Conservation (phyloP, 1,140 invertebrate species). For the Achroia grisella region DNA sequence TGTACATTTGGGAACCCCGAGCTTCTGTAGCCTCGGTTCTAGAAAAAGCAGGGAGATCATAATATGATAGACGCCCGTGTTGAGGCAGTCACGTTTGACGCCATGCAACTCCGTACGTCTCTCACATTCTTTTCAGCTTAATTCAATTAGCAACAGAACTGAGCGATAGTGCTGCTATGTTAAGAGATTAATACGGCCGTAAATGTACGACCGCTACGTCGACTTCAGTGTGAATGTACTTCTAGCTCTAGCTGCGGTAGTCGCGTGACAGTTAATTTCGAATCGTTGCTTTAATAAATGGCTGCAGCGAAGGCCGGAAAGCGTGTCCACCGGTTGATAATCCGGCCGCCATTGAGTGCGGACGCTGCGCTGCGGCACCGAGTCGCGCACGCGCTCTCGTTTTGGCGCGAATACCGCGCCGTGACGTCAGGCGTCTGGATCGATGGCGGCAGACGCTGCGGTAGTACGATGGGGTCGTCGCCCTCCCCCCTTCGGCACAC, state of each 20-base stretch:
- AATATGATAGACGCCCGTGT: slow-evolving; percentile 62
- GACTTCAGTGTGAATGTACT: neutral
- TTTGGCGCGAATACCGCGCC: slow-evolving; percentile 66
- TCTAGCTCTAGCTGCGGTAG: slow-evolving; percentile 16
- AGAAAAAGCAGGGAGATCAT: slow-evolving; percentile 69
- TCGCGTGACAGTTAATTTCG: slow-evolving; percentile 37
- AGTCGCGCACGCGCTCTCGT: slow-evolving; percentile 62
- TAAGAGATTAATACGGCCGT: no score
- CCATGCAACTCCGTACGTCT: slow-evolving; percentile 68
- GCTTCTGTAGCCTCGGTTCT: slow-evolving; percentile 55
- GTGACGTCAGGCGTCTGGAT: slow-evolving; percentile 71
- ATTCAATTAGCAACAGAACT: slow-evolving; percentile 2
- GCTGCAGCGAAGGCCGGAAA: slow-evolving; percentile 33
- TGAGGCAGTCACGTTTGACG: slow-evolving; percentile 66
- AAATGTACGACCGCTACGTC: neutral
- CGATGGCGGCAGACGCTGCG: slow-evolving; percentile 71
- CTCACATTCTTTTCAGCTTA: slow-evolving; percentile 32
- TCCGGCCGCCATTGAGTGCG: slow-evolving; percentile 63
- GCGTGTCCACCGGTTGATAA: slow-evolving; percentile 52
- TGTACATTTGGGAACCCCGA: slow-evolving; percentile 66
- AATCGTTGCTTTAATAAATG: slow-evolving; percentile 29
- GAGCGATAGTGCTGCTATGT: slow-evolving; percentile 8
- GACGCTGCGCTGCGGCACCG: slow-evolving; percentile 64
- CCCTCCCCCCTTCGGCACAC: slow-evolving; percentile 43
- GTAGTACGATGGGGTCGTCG: slow-evolving; percentile 69